Evolutionary conservation across 2,888 invertebrate genomes (phyloP).

Genomic region (Masnerella sp.): DNA sequence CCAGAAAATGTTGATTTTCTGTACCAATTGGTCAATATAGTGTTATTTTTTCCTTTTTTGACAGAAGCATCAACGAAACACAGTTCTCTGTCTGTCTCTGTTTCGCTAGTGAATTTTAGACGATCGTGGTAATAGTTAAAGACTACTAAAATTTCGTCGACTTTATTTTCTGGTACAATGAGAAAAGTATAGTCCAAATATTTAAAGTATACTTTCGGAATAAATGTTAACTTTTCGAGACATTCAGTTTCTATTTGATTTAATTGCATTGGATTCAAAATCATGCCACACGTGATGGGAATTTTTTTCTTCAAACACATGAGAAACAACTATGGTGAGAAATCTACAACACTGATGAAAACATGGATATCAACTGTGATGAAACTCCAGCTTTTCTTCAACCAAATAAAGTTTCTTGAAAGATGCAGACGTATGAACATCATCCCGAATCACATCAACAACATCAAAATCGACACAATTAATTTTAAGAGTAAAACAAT

Average conservation of each 20-base stretch:
- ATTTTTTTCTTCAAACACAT: too few species aligned
- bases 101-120: background rate
- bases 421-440: too few species aligned
- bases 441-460: too few species aligned
- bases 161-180: background rate
- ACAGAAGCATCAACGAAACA: background rate
- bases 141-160: background rate
- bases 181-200: background rate
- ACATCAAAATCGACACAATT: too few species aligned
- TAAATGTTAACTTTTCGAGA: background rate
- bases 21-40: background rate
- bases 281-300: too few species aligned
- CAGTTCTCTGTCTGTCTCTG: background rate
- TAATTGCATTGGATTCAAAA: too few species aligned
- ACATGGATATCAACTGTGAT: too few species aligned
- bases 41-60: background rate
- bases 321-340: too few species aligned
- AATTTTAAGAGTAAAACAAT: too few species aligned
- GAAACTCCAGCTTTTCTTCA: too few species aligned
- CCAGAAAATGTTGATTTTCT: background rate
- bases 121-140: background rate
- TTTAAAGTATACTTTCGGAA: background rate
- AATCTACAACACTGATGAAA: too few species aligned
- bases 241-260: background rate
- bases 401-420: too few species aligned